Base-by-base conservation (phyloP, 1,140 invertebrate genomes). In the Zaprionus davidi region DNA sequence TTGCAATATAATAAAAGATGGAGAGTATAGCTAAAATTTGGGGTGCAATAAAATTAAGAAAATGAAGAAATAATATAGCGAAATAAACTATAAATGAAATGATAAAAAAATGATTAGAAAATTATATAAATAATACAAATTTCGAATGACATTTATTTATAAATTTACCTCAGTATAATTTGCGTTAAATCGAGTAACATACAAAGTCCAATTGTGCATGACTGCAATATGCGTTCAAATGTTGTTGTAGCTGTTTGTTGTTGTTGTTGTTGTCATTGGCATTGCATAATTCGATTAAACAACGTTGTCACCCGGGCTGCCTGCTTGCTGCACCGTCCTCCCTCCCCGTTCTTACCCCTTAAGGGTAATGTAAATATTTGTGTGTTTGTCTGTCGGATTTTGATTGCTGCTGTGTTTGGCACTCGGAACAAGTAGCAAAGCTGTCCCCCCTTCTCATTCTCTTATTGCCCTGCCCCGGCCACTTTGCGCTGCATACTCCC, bases 251-350 rank as follows among this genome's bases (percentile, higher is more conserved):
- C 55, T 53, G 72, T 7, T 58, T 72, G 70, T 63, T 51, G 46
- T 41, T 55, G 46, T 41, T 55, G 44, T 55, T 5, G 80, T 58
- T 76, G 55, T 58, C 71, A 69, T 64, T 78, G 69, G 22, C 57
- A 44, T 84, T 88, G 86, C 82, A 90, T 90, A 90, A 90, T 88
- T 90, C 86, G 85, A 86, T 90, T 88, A 88, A 74, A 71, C 69
- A 73, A 71, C 69, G 65, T 74, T 58, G 60, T 58, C 63, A 65
- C 51, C 36, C 60, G 28, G 59, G 2, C 7, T 20, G n/a, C 36
- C 60, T 31, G 51, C 7, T 7, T 31, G 15, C 41, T 41, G 38
- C n/a, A 17, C n/a, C 20, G 2, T 3, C 20, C 46, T 22, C 20
- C 2, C 12, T 20, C 20, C 46, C 13, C 31, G 11, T 6, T 15